Base-by-base conservation (phyloP, 2,888 invertebrate genomes). In the Seira ritae region DNA sequence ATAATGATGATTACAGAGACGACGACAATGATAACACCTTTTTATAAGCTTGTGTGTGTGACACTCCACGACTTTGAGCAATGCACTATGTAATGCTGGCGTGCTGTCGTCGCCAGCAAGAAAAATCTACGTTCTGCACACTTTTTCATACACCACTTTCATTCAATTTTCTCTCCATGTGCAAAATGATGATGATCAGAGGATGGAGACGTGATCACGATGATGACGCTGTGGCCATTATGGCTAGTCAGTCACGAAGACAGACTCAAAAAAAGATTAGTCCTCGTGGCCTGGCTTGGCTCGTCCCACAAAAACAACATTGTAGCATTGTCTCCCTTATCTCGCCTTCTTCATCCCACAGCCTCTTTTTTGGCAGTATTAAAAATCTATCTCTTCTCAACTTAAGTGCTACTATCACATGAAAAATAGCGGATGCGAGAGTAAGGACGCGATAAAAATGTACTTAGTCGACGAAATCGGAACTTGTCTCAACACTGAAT, bases 401-500 rank as follows among this genome's bases (percentile, higher is more conserved):
- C n/a, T n/a, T 24, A 20, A 22, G 22, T 65, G 20, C 65, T 65
- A 31, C 31, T 31, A 17, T 65, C 65, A 22, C 65, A 65, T 65
- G n/a, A 65, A 22, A 22, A 65, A 55, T n/a, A 12, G 55, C 55
- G 55, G 55, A 3, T 55, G 1, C 12, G 3, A 55, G 12, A 55
- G 6, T 55, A 55, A 55, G 17, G 55, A 12, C 55, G 3, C 67
- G 46, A 72, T 55, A 66, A 80, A 79, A 80, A 73, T 73, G 50
- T 67, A 68, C 73, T 80, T 65, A 55, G 66, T 66, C 69, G 46
- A 66, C 72, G 62, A 71, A 66, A 79, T 77, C 70, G 70, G 70
- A 77, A 70, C 70, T 71, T 71, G 70, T 69, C 71, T 78, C 66
- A 80, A 74, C 62, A 80, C 80, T 69, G 55, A 80, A 69, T 68